These are phyloP conservation scores for Tamandua tetradactyla DNA, from an alignment of 2,797 vertebrate genomes.

Conservation along the genomic window DNA sequence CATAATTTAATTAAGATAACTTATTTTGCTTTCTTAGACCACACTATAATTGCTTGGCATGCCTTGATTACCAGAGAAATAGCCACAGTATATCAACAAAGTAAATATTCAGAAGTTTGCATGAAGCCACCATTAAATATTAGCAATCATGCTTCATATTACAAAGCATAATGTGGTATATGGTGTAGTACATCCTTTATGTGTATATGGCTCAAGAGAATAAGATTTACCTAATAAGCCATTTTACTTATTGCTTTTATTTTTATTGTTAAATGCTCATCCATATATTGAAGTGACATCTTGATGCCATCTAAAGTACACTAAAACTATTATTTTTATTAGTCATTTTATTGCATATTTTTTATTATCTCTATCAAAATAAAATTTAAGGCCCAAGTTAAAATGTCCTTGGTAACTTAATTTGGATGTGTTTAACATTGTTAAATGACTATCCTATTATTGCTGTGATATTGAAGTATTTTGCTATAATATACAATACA, in stretches of 20 bases:
- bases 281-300: neutral
- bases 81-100: neutral
- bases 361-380: neutral
- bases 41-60: neutral
- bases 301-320: neutral
- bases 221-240: neutral
- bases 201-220: neutral
- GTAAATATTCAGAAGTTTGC: neutral
- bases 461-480: neutral
- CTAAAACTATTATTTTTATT: neutral
- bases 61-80: neutral
- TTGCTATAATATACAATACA: neutral
- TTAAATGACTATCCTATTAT: neutral
- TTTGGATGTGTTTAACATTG: slow-evolving; percentile 3
- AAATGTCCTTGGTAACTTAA: neutral
- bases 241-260: neutral
- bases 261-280: neutral
- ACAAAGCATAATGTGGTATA: neutral
- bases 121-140: neutral
- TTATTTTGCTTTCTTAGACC: neutral
- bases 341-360: neutral
- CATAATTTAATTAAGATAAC: neutral
- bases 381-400: neutral
- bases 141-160: neutral
- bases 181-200: neutral